Conservation (phyloP, 2,797 vertebrate genomes). For the Scleropages formosus region DNA sequence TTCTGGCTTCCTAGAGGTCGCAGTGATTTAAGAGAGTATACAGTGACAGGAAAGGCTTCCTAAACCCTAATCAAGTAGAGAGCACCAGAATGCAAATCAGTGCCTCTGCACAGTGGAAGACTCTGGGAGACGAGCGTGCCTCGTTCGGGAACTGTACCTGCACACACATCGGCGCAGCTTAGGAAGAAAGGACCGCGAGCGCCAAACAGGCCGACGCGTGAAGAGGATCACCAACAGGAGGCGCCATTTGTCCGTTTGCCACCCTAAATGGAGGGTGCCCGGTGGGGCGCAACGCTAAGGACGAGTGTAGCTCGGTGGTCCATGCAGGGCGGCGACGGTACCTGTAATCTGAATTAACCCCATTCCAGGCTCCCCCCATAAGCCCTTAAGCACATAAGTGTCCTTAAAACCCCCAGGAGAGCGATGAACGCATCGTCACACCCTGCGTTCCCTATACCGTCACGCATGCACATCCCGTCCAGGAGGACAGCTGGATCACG, state of each 20-base stretch:
- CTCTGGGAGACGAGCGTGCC: neutral
- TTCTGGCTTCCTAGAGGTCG: too few species aligned
- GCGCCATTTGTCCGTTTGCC: too few species aligned
- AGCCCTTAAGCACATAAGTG: constrained; percentile 60
- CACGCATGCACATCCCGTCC: too few species aligned
- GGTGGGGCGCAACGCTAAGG: neutral
- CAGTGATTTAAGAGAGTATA: too few species aligned
- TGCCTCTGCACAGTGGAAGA: neutral
- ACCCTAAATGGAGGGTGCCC: neutral
- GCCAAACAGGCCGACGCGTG: too few species aligned
- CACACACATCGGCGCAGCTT: neutral
- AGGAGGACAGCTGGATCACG: too few species aligned
- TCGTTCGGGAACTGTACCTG: neutral
- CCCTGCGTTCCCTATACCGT: too few species aligned
- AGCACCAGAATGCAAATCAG: neutral
- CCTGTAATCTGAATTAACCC: constrained; percentile 65
- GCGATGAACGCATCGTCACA: constrained; percentile 19
- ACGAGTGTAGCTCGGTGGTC: neutral
- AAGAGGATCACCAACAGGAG: neutral
- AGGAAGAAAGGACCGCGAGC: too few species aligned
- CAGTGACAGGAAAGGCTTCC: neutral
- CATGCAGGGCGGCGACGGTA: neutral
- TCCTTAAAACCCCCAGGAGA: constrained; percentile 51
- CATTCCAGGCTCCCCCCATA: constrained; percentile 57
- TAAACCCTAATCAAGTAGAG: neutral